Evolutionary conservation across 2,113 vertebrate species (phyloP).

Genomic region (Carassius carassius): DNA sequence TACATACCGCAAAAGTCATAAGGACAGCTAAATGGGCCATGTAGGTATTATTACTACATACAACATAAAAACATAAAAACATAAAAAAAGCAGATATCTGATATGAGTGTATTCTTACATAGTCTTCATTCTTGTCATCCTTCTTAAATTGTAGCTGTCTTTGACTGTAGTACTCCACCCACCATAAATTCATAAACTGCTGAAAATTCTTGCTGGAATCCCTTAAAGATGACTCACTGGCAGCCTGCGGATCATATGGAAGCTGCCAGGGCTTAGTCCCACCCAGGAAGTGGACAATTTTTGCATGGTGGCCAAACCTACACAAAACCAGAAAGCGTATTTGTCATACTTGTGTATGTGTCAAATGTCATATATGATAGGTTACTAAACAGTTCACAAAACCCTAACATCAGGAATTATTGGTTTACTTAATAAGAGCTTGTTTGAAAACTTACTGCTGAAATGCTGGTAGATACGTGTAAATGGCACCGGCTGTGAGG

Average conservation of each 20-base stretch:
- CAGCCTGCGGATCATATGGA: constrained; percentile 65
- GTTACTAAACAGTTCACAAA: background rate
- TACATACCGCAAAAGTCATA: background rate
- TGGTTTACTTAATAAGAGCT: background rate
- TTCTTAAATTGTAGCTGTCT: constrained; percentile 60
- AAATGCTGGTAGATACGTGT: constrained; percentile 81
- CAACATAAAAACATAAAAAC: background rate
- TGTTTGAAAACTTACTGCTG: constrained; percentile 73
- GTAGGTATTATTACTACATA: background rate
- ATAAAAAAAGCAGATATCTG: background rate
- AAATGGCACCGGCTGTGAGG: constrained; percentile 72
- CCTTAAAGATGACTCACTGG: constrained; percentile 46
- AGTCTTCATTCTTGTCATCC: background rate
- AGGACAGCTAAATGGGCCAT: background rate
- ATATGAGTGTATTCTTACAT: background rate
- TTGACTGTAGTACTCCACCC: constrained; percentile 73
- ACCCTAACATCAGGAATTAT: background rate
- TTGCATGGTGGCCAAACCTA: constrained; percentile 83
- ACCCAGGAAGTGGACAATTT: constrained; percentile 89
- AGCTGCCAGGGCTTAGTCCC: constrained; percentile 82
- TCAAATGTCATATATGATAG: background rate
- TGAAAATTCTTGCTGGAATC: constrained; percentile 55
- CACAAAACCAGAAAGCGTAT: background rate
- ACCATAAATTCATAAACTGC: constrained; percentile 79
- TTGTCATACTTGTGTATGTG: background rate